Base-by-base conservation (phyloP, 2,113 vertebrate genomes). In the Cyprinodon variegatus region DNA sequence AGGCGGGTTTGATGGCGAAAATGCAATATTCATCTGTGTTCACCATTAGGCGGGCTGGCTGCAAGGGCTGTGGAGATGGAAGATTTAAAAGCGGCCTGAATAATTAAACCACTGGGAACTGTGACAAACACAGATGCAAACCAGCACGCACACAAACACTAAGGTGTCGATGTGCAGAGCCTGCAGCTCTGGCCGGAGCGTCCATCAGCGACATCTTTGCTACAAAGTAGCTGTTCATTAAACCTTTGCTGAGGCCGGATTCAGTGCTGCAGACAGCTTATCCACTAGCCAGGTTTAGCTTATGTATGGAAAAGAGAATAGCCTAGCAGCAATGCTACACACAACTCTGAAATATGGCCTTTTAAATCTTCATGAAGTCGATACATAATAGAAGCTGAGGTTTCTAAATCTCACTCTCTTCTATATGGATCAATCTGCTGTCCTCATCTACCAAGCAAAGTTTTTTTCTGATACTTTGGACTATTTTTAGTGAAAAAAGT, bases 81-180 rank as follows among this genome's bases (percentile, higher is more conserved):
- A 94, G 91, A 93, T 93, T 94, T 92, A 93, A 94, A 29, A 90
- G 89, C 87, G 86, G 72, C 77, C 85, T 93, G 85, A 94, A 94
- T 94, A 94, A 94, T 93, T 93, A 94, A 94, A 94, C 90, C 85
- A 68, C 78, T 20, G 84, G 77, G 87, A 90, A 81, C 73, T 66
- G 73, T 83, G 84, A 90, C 74, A 82, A 85, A 82, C 90, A 83
- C 78, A 69, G 43, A 80, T 60, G 65, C 59, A 78, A 78, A 72
- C 77, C 45, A 11, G 43, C 59, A 61, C 68, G 63, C 45, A 65
- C 66, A 68, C 71, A 75, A 62, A 88, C 68, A 71, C 72, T 63
- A 22, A 85, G 57, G 76, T 48, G 70, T 46, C 37, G 29, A 5
- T 20, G 64, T 62, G 74, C 62, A 43, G 15, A 72, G 70, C 64